Percentiles rank a stretch among this genome's conserved stretches.
Conservation (phyloP, 2,888 invertebrate genomes). For the Campoplex capitator region DNA sequence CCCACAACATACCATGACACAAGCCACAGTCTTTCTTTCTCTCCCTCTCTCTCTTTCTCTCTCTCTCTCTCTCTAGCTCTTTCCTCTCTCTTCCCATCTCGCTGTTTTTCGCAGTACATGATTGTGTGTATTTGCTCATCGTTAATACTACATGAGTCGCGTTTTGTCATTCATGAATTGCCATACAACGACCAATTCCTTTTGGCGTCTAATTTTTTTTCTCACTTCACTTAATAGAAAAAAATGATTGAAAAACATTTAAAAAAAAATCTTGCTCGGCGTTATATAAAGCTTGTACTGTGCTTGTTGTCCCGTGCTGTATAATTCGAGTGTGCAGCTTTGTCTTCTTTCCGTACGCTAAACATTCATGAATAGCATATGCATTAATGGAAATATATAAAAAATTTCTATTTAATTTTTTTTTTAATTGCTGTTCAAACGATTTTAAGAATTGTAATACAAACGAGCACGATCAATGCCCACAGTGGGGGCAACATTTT, state of each 20-base stretch:
- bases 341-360: slow-evolving; percentile 58
- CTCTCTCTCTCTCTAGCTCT: slow-evolving; percentile 37
- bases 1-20: slow-evolving; percentile 53
- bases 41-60: slow-evolving; percentile 38
- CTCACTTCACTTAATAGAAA: slow-evolving; percentile 10
- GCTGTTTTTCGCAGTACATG: slow-evolving; percentile 58
- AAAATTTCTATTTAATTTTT: background rate
- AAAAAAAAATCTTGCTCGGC: slow-evolving; percentile 52
- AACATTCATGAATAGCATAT: slow-evolving; percentile 19
- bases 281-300: slow-evolving; percentile 61
- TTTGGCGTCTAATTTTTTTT: slow-evolving; percentile 15
- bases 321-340: slow-evolving; percentile 67
- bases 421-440: background rate
- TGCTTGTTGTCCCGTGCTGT: slow-evolving; percentile 68
- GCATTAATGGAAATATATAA: slow-evolving; percentile 2
- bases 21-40: slow-evolving; percentile 42
- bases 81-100: slow-evolving; percentile 29
- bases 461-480: slow-evolving; percentile 57
- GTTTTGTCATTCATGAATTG: slow-evolving; percentile 40
- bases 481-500: slow-evolving; percentile 43
- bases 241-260: background rate
- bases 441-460: background rate
- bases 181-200: background rate
- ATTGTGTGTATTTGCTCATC: slow-evolving; percentile 62
- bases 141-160: slow-evolving; percentile 53